A percentile compares a stretch with the other conserved stretches of the same genome.
phyloP scores from a whole-genome alignment of 2,888 invertebrate genomes.

The Brachyptera risi region DNA sequence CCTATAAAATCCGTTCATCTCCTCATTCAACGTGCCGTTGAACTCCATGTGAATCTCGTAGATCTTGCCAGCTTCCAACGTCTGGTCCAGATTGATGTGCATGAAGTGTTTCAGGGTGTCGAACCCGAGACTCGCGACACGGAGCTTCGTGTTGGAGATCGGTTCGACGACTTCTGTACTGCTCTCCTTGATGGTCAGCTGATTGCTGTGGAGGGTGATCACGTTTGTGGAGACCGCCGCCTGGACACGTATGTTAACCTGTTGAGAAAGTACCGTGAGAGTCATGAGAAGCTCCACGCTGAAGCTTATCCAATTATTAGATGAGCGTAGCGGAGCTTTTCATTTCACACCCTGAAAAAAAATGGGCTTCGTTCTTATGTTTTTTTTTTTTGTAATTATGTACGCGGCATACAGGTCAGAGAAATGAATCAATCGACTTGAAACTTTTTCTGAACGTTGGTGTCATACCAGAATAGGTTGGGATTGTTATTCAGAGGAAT shows the following conservation, averaged over 20 bases:
- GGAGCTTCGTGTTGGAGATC: neutral
- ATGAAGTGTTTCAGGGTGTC: neutral
- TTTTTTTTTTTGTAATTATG: too few species aligned
- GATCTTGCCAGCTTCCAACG: neutral
- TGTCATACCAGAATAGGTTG: too few species aligned
- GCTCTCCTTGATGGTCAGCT: neutral
- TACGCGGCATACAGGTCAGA: too few species aligned
- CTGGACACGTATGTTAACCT: neutral
- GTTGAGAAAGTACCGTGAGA: neutral
- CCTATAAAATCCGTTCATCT: conserved; percentile 13
- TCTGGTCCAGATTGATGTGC: neutral
- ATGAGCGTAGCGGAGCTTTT: too few species aligned
- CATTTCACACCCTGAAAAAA: too few species aligned
- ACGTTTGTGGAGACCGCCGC: neutral
- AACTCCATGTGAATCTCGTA: conserved; percentile 1
- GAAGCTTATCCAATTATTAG: too few species aligned
- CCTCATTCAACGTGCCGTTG: neutral
- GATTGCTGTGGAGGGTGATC: conserved; percentile 7
- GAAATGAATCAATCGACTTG: too few species aligned
- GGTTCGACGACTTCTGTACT: neutral
- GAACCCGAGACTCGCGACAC: neutral
- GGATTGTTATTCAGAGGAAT: too few species aligned
- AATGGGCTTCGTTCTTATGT: too few species aligned
- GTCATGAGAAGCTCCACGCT: neutral
- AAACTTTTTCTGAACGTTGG: too few species aligned